A percentile compares a stretch with the other conserved stretches of the same genome.
Conservation (phyloP, 1,140 invertebrate genomes). For the Phortica variegata region DNA sequence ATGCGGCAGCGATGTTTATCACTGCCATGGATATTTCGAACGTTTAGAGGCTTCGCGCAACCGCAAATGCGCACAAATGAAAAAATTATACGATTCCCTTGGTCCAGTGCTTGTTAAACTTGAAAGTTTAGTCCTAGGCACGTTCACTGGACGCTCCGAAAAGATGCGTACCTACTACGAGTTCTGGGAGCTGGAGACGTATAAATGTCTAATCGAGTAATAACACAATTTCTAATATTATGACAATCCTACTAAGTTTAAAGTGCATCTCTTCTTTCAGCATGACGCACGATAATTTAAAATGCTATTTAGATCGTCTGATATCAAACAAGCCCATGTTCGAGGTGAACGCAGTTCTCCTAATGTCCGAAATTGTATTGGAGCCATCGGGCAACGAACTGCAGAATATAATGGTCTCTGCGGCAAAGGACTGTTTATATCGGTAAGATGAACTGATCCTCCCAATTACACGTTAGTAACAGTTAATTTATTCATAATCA, state of each 20-base stretch:
- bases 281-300: slow-evolving; percentile 66
- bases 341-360: slow-evolving; percentile 73
- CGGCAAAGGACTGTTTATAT: slow-evolving; percentile 67
- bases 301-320: slow-evolving; percentile 68
- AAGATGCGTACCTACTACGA: slow-evolving; percentile 70
- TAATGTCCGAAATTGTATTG: slow-evolving; percentile 72
- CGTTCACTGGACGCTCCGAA: slow-evolving; percentile 64
- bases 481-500: slow-evolving; percentile 30
- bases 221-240: background rate
- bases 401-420: slow-evolving; percentile 70
- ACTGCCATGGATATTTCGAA: slow-evolving; percentile 57
- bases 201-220: slow-evolving; percentile 61
- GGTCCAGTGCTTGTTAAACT: slow-evolving; percentile 78
- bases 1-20: slow-evolving; percentile 39
- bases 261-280: slow-evolving; percentile 5
- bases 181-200: slow-evolving; percentile 72
- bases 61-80: slow-evolving; percentile 66
- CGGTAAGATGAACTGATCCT: slow-evolving; percentile 46
- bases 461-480: background rate
- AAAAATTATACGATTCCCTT: slow-evolving; percentile 70
- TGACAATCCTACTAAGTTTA: background rate
- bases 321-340: slow-evolving; percentile 67
- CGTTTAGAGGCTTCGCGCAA: slow-evolving; percentile 66
- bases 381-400: slow-evolving; percentile 73
- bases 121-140: slow-evolving; percentile 72